phyloP scores from a whole-genome alignment of 1,140 invertebrate species.

The Penaeus chinensis region DNA sequence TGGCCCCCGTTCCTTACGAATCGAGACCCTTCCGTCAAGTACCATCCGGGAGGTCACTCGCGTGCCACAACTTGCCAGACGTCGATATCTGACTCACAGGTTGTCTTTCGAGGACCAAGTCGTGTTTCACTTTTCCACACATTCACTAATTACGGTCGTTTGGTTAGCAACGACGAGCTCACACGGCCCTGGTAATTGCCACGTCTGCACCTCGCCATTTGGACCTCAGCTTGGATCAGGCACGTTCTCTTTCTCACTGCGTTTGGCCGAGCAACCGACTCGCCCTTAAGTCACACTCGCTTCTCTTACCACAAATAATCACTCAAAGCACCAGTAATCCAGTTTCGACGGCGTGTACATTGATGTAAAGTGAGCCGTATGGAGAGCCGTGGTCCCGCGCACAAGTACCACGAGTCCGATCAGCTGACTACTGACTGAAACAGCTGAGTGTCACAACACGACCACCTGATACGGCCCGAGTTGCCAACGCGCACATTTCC shows the following conservation, averaged over 20 bases:
- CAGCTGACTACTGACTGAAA: constrained; percentile 61
- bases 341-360: not conserved
- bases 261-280: too few relatives aligned
- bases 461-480: constrained; percentile 55
- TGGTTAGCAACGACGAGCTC: constrained; percentile 3
- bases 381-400: not conserved
- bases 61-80: too few relatives aligned
- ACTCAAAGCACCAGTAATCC: not conserved
- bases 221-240: not conserved
- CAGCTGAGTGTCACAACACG: constrained; percentile 59
- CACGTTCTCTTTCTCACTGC: not conserved
- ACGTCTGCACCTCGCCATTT: constrained; percentile 48
- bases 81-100: too few relatives aligned
- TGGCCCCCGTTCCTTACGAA: too few relatives aligned
- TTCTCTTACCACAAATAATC: constrained; percentile 1
- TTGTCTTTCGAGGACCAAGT: too few relatives aligned
- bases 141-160: not conserved
- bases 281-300: not conserved
- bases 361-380: constrained; percentile 22
- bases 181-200: constrained; percentile 28
- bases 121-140: not conserved
- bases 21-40: too few relatives aligned
- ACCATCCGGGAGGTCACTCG: too few relatives aligned
- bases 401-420: constrained; percentile 36
- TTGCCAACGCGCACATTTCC: constrained; percentile 40